Conservation (phyloP, 2,797 vertebrate species). For the Podargus strigoides region DNA sequence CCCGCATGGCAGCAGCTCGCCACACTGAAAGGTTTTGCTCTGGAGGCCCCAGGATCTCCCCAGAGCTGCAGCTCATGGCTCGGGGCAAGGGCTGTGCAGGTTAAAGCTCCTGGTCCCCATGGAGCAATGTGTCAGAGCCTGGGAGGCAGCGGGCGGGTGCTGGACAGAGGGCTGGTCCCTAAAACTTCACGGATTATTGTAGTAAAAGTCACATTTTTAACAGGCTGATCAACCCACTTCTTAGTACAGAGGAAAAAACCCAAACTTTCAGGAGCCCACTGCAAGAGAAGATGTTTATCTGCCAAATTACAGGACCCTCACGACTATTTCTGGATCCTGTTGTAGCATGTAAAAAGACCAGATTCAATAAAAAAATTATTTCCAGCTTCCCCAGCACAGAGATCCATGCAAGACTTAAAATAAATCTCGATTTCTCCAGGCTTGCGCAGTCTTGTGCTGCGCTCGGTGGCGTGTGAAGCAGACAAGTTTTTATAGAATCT, state of each 20-base stretch:
- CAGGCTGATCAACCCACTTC: not conserved
- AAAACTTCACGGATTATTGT: not conserved
- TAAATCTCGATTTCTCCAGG: conserved; percentile 70
- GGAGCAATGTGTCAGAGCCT: not conserved
- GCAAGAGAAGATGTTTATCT: conserved; percentile 43
- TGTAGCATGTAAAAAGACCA: conserved; percentile 66
- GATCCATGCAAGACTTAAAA: conserved; percentile 66
- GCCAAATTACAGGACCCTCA: conserved; percentile 44
- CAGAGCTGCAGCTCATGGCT: fast-evolving
- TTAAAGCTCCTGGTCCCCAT: not conserved
- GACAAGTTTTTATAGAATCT: conserved; percentile 70
- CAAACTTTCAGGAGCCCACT: conserved; percentile 27
- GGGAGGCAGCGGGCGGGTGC: fast-evolving
- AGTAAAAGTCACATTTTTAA: not conserved
- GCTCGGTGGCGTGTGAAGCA: conserved; percentile 62
- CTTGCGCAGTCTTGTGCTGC: conserved; percentile 68
- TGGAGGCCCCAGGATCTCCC: not conserved
- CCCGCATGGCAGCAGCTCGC: fast-evolving
- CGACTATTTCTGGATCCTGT: conserved; percentile 68
- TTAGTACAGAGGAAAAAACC: not conserved
- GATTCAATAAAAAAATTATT: conserved; percentile 66
- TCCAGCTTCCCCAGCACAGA: conserved; percentile 64
- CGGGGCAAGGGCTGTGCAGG: not conserved
- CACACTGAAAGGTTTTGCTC: not conserved
- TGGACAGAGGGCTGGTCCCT: not conserved